Evolutionary conservation across 2,888 invertebrate species (phyloP).

Genomic region (Tipula confusa): DNA sequence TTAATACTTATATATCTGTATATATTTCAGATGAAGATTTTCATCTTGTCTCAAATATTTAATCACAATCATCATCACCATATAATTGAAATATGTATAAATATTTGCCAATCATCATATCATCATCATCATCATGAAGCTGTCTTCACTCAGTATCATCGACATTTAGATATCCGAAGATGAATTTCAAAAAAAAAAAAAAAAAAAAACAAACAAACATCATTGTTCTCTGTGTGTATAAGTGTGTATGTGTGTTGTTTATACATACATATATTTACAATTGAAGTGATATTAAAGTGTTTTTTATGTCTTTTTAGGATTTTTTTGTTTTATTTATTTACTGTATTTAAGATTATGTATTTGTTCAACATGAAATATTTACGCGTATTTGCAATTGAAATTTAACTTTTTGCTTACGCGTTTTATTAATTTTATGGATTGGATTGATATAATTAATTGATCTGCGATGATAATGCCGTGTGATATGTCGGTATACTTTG

Average conservation of each 20-base stretch:
- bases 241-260: neutral
- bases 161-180: neutral
- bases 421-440: neutral
- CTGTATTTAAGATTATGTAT: neutral
- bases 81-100: constrained; percentile 9
- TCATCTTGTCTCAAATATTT: constrained; percentile 20
- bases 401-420: neutral
- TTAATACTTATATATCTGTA: neutral
- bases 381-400: constrained; percentile 12
- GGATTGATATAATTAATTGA: neutral
- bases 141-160: neutral
- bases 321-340: neutral
- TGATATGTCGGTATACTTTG: neutral
- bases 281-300: constrained; percentile 7
- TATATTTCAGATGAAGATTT: neutral
- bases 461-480: neutral
- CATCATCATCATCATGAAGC: neutral
- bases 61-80: neutral
- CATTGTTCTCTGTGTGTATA: no score
- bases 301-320: neutral
- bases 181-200: no score
- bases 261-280: neutral
- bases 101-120: constrained; percentile 16
- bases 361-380: constrained; percentile 12
- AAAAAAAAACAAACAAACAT: neutral